Percentiles rank a stretch among this genome's conserved stretches.
Conservation (phyloP, 2,797 vertebrate species). For the Chrysocyon brachyurus region DNA sequence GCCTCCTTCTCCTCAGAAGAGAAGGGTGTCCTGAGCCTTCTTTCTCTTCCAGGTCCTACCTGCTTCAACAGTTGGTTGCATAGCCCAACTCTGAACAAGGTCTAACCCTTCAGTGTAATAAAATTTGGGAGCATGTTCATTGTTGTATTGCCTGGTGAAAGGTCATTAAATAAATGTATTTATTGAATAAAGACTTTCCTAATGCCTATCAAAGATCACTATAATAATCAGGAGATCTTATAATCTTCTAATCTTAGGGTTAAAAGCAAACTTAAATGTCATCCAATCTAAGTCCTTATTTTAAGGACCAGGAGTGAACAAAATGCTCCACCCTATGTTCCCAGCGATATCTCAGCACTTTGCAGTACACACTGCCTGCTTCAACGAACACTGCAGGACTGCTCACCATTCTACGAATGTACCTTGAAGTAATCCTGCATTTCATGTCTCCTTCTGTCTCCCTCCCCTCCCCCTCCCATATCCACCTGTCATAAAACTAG, state of each 20-base stretch:
- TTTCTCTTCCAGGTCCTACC: background rate
- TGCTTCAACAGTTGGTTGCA: background rate
- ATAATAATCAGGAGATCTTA: background rate
- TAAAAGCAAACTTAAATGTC: conserved; percentile 24
- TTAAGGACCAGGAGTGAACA: background rate
- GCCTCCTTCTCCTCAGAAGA: background rate
- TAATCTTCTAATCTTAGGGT: background rate
- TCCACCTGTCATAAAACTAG: background rate
- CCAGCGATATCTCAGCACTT: background rate
- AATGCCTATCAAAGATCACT: background rate
- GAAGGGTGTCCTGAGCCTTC: background rate
- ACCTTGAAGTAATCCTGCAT: background rate
- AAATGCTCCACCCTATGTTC: background rate
- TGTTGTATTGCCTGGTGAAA: background rate
- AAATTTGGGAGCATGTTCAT: background rate
- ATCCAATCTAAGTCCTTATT: background rate
- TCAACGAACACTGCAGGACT: background rate
- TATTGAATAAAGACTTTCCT: background rate
- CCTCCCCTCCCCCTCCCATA: background rate
- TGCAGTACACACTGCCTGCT: background rate
- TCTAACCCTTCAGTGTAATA: background rate
- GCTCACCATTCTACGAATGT: background rate
- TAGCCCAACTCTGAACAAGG: background rate
- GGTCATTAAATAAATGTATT: background rate
- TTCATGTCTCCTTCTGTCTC: background rate